Evolutionary conservation across 1,140 invertebrate genomes (phyloP), one percentile per base, ranked within the genome.

Genomic region (Cydia pomonella): DNA sequence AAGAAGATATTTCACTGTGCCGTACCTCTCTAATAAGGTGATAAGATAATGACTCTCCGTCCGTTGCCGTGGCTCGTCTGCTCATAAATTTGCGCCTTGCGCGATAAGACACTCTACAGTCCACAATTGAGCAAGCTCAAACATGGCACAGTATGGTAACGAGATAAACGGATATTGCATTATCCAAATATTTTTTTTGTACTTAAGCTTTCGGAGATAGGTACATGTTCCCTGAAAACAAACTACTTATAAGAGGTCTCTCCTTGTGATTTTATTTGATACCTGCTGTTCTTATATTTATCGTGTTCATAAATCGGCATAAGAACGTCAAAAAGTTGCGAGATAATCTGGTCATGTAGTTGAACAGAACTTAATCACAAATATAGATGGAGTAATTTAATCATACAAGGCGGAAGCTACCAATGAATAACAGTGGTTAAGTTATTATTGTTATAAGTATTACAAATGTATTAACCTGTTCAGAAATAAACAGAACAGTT

Each of bases 351-450:
- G 29, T 29, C 33, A 7, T 38, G 33, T 38, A 38, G 33, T 38
- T 33, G 29, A 33, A 33, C 29, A 29, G 29, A n/a, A n/a, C n/a
- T n/a, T 29, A 29, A 29, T 29, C 29, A 29, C 29, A 29, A 29
- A 29, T 29, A 29, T 2, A 0, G 6, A 29, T 29, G 3, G 29
- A 29, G 3, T 29, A 29, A 44, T 13, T 44, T 13, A 44, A 44
- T 3, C 41, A 44, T 16, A 59, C 21, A 10, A 21, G 21, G 23
- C 53, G 53, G 53, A 59, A 59, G 53, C 2, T 59, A 21, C 18
- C 53, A 59, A 59, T 59, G n/a, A 59, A 59, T 59, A 10, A 23
- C 23, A 23, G 53, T 59, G 50, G n/a, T 47, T 47, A 16, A 47
- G 44, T n/a, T 3, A 50, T 18, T n/a, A 23, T 53, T 53, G 16